Base-by-base conservation (phyloP, 2,888 invertebrate genomes). In the Heliconius hortense region DNA sequence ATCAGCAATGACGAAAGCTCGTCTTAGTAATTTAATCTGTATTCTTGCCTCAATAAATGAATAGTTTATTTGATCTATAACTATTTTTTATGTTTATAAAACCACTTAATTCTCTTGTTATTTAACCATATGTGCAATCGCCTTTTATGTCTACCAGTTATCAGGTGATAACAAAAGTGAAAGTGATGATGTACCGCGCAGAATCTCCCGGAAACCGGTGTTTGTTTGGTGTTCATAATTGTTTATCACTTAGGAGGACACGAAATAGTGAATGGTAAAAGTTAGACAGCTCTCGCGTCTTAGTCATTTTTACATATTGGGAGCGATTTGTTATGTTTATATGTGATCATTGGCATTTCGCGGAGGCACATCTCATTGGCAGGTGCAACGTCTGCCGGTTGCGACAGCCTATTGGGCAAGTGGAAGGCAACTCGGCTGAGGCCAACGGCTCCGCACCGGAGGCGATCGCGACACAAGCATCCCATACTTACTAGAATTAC, bases 341-440 rank as follows among this genome's bases (percentile, higher is more conserved):
- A 85, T 86, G 86, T 84, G 79, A 79, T 79, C 79, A 81, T 80
- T 83, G 87, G 87, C 83, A 89, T 89, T 90, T 90, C 89, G 89
- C 89, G 87, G 86, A 88, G 87, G 87, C 87, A 84, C 89, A 90
- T 90, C 92, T 90, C 86, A 76, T 76, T 77, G 88, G 86, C 92
- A 92, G 91, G 92, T 92, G 93, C 91, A 88, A 85, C 89, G 88
- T 89, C 90, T 89, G 90, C 88, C 88, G 87, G 89, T 93, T 93
- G 91, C 93, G 91, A 90, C 91, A 93, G 87, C 80, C 82, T 85
- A 90, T 93, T 93, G 93, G 90, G 93, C 89, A 93, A 93, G 90
- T 86, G 83, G 84, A 84, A 85, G 86, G 84, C 86, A 82, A 83
- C 82, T 86, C 82, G 86, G 82, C 85, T 86, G 89, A 90, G 92